Conservation (phyloP, 2,113 vertebrate species). For the Epinephelus cyanopodus region DNA sequence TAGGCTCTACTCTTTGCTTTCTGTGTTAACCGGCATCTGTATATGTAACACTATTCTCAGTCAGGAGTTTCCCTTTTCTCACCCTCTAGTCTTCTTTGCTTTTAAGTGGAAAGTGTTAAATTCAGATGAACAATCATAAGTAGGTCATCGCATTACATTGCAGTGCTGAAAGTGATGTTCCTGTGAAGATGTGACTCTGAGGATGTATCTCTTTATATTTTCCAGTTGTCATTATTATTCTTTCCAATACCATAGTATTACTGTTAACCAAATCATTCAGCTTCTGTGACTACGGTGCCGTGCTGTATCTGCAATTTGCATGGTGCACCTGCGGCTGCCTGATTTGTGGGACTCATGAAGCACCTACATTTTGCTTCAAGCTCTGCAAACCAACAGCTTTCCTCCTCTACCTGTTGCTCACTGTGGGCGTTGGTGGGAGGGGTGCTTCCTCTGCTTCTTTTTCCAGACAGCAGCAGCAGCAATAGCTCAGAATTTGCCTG, state of each 20-base stretch:
- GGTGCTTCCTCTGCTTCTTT: constrained; percentile 85
- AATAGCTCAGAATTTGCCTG: constrained; percentile 91
- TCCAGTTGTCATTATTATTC: neutral
- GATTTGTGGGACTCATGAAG: neutral
- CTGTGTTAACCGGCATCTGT: neutral
- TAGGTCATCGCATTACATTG: neutral
- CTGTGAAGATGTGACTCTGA: neutral
- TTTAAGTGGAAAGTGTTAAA: neutral
- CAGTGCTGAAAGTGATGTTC: neutral
- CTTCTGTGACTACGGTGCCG: constrained; percentile 6
- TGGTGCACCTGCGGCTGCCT: neutral
- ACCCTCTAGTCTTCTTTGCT: neutral
- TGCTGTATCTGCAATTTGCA: neutral
- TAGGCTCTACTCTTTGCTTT: neutral
- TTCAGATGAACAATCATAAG: neutral
- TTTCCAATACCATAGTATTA: neutral
- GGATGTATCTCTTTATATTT: neutral
- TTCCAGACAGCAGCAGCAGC: constrained; percentile 89
- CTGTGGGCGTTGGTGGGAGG: constrained; percentile 44
- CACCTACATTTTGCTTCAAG: neutral
- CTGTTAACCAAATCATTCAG: neutral
- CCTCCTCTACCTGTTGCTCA: neutral
- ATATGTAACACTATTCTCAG: neutral
- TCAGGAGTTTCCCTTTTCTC: constrained; percentile 63
- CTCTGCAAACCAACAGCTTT: neutral